phyloP scores from a whole-genome alignment of 1,140 invertebrate species.

The Drosophila jambulina region DNA sequence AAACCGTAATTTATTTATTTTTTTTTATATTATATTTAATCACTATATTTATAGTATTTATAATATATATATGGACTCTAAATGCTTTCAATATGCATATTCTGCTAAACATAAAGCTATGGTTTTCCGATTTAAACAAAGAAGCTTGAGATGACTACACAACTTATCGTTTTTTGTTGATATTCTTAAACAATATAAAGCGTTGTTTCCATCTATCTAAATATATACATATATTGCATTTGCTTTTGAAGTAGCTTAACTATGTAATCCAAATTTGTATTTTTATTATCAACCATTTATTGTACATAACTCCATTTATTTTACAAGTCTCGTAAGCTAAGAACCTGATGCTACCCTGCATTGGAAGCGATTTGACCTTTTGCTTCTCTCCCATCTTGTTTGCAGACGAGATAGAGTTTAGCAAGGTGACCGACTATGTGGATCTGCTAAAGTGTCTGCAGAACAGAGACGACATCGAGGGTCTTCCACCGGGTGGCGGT shows the following conservation, averaged over 20 bases:
- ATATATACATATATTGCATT: conserved; percentile 42
- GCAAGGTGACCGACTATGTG: conserved; percentile 67
- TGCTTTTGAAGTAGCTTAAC: conserved; percentile 70
- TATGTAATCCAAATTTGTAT: conserved; percentile 58
- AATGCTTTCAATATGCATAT: conserved; percentile 8
- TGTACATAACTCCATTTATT: conserved; percentile 62
- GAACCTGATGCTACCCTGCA: background rate
- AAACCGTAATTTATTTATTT: background rate
- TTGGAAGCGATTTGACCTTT: conserved; percentile 9
- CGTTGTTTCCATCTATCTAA: conserved; percentile 16
- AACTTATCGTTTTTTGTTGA: conserved; percentile 50
- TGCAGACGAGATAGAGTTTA: conserved; percentile 77
- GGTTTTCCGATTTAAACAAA: conserved; percentile 35
- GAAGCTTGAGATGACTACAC: conserved; percentile 61
- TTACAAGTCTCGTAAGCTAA: conserved; percentile 31
- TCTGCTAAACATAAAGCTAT: background rate
- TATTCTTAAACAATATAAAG: conserved; percentile 31
- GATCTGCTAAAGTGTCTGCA: conserved; percentile 78
- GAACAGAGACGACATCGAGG: conserved; percentile 77
- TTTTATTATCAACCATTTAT: conserved; percentile 48
- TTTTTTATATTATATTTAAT: background rate
- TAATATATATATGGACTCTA: conserved; percentile 2
- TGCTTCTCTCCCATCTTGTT: conserved; percentile 45
- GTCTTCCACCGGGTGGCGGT: conserved; percentile 83
- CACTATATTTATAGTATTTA: conserved; percentile 1